phyloP scores from a whole-genome alignment of 2,113 vertebrate genomes.

The Zosterops pallidus region DNA sequence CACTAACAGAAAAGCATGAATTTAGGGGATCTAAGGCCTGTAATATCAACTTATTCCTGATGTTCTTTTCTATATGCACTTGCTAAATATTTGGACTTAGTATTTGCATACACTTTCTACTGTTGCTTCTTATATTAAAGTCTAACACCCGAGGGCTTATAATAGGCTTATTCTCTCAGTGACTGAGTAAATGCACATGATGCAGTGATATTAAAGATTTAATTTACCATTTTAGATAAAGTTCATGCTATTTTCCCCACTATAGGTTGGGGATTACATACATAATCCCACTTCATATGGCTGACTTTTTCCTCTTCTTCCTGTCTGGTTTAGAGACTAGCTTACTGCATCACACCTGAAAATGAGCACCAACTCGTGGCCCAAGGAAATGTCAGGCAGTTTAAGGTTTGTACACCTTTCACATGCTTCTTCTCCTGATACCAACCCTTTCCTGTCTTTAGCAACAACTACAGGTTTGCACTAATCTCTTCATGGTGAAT shows the following conservation, averaged over 20 bases:
- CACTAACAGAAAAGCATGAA: neutral
- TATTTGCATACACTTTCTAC: slow-evolving; percentile 52
- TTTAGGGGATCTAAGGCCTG: neutral
- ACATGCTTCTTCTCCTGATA: neutral
- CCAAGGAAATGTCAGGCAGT: slow-evolving; percentile 90
- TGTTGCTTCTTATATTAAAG: slow-evolving; percentile 46
- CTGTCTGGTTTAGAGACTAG: slow-evolving; percentile 83
- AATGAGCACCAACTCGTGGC: slow-evolving; percentile 91
- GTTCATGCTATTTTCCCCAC: slow-evolving; percentile 6
- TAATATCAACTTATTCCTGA: neutral
- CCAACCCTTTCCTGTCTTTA: neutral
- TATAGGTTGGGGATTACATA: slow-evolving; percentile 9
- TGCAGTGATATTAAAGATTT: slow-evolving; percentile 29
- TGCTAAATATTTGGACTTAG: slow-evolving; percentile 29
- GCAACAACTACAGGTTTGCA: neutral
- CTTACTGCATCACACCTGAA: slow-evolving; percentile 94
- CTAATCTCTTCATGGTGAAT: neutral
- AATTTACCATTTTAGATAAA: slow-evolving; percentile 39
- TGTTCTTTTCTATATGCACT: slow-evolving; percentile 11
- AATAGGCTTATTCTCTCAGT: neutral
- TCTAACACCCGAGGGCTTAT: slow-evolving; percentile 9
- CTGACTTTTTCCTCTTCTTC: slow-evolving; percentile 4
- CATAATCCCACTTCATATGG: neutral
- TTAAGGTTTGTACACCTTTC: slow-evolving; percentile 78
- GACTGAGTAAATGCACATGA: neutral